These are phyloP conservation scores for Sylvilagus floridanus DNA, from an alignment of 2,797 vertebrate genomes.

Conservation along the genomic window DNA sequence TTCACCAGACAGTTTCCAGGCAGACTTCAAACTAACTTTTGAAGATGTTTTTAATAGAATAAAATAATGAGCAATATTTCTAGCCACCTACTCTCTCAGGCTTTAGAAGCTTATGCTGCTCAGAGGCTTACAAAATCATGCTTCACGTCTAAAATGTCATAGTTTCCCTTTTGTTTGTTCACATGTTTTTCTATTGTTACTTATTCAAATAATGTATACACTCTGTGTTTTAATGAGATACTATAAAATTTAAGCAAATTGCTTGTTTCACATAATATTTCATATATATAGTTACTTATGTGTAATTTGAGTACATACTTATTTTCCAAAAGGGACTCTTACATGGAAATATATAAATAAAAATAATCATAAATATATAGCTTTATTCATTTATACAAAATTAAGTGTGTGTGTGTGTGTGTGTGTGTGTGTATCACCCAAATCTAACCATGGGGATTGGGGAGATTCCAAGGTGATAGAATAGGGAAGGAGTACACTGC, in stretches of 20 bases:
- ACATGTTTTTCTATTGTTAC: background rate
- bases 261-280: conserved; percentile 12
- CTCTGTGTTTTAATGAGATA: background rate
- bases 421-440: background rate
- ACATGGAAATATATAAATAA: background rate
- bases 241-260: conserved; percentile 7
- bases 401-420: background rate
- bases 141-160: conserved; percentile 37
- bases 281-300: conserved; percentile 16
- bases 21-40: conserved; percentile 71
- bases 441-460: conserved; percentile 1
- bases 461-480: no score
- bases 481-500: no score
- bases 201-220: conserved; percentile 22
- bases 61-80: conserved; percentile 69
- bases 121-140: conserved; percentile 30
- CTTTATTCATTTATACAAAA: conserved; percentile 17
- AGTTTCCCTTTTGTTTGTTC: conserved; percentile 39
- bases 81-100: conserved; percentile 9
- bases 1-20: conserved; percentile 41
- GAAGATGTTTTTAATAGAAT: conserved; percentile 62
- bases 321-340: conserved; percentile 6
- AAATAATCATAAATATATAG: conserved; percentile 16
- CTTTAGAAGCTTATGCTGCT: conserved; percentile 61
- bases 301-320: background rate